phyloP scores from a whole-genome alignment of 2,113 vertebrate species.

The Thalassarche chlororhynchos region DNA sequence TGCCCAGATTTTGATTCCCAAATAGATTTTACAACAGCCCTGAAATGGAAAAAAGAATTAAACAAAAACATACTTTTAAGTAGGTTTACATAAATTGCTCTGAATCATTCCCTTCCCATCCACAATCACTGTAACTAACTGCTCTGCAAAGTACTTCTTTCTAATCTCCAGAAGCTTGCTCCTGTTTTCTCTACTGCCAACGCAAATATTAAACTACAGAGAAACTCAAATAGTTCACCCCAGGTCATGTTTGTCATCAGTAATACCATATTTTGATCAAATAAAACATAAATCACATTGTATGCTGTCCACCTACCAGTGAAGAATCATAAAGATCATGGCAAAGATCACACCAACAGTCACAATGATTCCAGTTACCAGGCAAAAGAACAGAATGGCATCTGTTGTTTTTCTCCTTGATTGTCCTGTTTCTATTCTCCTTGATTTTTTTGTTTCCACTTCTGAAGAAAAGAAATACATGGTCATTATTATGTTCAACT shows the following conservation, averaged over 20 bases:
- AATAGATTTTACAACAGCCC: slow-evolving; percentile 38
- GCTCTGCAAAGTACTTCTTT: background rate
- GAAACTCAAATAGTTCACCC: background rate
- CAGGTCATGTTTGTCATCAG: background rate
- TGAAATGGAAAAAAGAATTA: slow-evolving; percentile 4
- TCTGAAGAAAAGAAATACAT: slow-evolving; percentile 30
- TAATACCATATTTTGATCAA: background rate
- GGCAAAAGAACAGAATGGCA: slow-evolving; percentile 40
- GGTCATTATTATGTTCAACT: background rate
- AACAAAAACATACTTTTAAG: background rate
- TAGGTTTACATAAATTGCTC: background rate
- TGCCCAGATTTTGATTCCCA: slow-evolving; percentile 40
- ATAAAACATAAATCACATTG: background rate
- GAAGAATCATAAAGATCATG: slow-evolving; percentile 61
- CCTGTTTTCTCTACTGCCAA: background rate
- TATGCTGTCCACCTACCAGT: slow-evolving; percentile 44
- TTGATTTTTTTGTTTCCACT: background rate
- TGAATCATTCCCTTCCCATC: background rate
- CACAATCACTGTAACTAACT: background rate
- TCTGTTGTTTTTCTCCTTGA: background rate
- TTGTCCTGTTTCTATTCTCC: background rate
- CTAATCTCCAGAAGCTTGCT: background rate
- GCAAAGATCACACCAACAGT: slow-evolving; percentile 50
- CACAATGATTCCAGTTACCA: slow-evolving; percentile 46
- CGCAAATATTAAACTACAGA: background rate